Percentiles rank a stretch among this genome's conserved stretches.
phyloP scores from a whole-genome alignment of 2,113 vertebrate genomes.

The Antechinus stuartii region DNA sequence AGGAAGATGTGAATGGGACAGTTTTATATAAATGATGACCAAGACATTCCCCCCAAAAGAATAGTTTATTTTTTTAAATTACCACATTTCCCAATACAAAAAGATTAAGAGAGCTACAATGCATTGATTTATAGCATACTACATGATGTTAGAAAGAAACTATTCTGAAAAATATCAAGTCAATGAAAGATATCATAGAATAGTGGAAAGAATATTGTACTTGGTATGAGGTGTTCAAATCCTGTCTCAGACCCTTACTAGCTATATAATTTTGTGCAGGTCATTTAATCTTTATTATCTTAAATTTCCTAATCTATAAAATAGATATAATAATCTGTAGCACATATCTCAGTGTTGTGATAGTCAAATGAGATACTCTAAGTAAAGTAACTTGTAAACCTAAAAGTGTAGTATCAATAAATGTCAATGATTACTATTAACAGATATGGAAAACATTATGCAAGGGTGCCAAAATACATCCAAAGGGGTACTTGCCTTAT shows the following conservation, averaged over 20 bases:
- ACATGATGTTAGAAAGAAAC: slow-evolving; percentile 35
- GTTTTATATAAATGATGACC: slow-evolving; percentile 47
- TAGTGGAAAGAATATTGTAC: not conserved
- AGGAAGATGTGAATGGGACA: not conserved
- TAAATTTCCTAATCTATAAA: not conserved
- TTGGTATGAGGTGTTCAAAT: not conserved
- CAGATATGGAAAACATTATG: slow-evolving; percentile 5
- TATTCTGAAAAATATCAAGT: not conserved
- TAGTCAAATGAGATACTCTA: not conserved
- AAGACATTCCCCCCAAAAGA: slow-evolving; percentile 54
- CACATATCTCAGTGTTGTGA: not conserved
- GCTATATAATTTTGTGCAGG: not conserved
- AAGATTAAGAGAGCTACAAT: not conserved
- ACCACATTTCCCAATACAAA: not conserved
- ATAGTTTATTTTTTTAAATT: not conserved
- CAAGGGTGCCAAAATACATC: not conserved
- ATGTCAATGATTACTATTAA: not conserved
- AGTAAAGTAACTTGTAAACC: not conserved
- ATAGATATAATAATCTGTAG: not conserved
- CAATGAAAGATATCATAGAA: not conserved
- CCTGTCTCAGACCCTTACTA: not conserved
- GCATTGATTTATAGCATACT: slow-evolving; percentile 16
- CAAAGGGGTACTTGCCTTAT: slow-evolving; percentile 41
- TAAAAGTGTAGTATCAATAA: not conserved
- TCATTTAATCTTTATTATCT: not conserved